A percentile compares a stretch with the other conserved stretches of the same genome.
phyloP scores from a whole-genome alignment of 2,113 vertebrate genomes.

The Odontophorus gujanensis region DNA sequence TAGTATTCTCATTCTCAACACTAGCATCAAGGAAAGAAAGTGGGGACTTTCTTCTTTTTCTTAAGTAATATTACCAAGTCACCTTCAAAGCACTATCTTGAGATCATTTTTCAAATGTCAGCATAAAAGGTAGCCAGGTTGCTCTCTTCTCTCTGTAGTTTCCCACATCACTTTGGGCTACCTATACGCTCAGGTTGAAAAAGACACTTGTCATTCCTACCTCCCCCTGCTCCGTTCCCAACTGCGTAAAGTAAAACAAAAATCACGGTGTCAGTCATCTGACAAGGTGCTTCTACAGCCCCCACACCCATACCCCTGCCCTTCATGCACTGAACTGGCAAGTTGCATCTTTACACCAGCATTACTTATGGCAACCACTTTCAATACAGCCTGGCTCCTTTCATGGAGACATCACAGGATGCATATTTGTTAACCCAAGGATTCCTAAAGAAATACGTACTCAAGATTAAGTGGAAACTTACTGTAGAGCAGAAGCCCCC shows the following conservation, averaged over 20 bases:
- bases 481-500: background rate
- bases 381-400: background rate
- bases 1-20: background rate
- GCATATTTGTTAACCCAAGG: rapidly evolving
- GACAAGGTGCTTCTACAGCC: background rate
- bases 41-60: background rate
- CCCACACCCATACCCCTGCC: background rate
- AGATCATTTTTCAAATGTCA: slow-evolving; percentile 37
- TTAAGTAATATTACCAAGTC: background rate
- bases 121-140: background rate
- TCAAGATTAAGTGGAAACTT: background rate
- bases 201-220: background rate
- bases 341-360: background rate
- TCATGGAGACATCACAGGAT: background rate
- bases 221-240: background rate
- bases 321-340: background rate
- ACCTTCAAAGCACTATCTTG: slow-evolving; percentile 18
- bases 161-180: background rate
- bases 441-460: background rate
- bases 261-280: background rate
- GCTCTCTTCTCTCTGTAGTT: background rate
- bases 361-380: background rate
- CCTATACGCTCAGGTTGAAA: background rate
- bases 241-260: background rate
- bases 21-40: background rate